phyloP scores from a whole-genome alignment of 2,888 invertebrate genomes.

The Tenthredo notha region DNA sequence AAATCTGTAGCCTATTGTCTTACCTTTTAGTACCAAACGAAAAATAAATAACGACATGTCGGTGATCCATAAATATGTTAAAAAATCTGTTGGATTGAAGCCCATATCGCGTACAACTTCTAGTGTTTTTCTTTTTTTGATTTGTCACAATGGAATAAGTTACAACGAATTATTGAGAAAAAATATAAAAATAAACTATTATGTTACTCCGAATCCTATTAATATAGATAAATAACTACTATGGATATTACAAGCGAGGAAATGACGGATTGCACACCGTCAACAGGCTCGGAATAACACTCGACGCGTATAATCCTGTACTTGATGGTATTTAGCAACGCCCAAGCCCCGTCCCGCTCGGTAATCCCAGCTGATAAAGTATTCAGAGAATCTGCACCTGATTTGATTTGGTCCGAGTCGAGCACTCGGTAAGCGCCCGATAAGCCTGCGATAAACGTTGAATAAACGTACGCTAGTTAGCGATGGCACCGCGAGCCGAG shows the following conservation, averaged over 20 bases:
- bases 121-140: background rate
- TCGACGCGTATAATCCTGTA: slow-evolving; percentile 46
- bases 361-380: slow-evolving; percentile 20
- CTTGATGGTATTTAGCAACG: slow-evolving; percentile 47
- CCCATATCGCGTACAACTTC: background rate
- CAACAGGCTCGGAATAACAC: slow-evolving; percentile 5
- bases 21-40: no score
- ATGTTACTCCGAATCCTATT: background rate
- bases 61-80: background rate
- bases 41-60: no score
- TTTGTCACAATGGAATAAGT: background rate
- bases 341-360: slow-evolving; percentile 12
- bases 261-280: background rate
- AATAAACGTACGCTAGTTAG: slow-evolving; percentile 62
- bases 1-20: no score
- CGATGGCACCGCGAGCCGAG: slow-evolving; percentile 25
- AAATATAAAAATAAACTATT: background rate
- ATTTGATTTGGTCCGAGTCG: slow-evolving; percentile 56
- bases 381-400: slow-evolving; percentile 69
- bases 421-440: slow-evolving; percentile 55
- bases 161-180: background rate
- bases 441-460: slow-evolving; percentile 65
- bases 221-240: background rate
- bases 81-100: background rate
- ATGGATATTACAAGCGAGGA: background rate